phyloP scores from a whole-genome alignment of 2,888 invertebrate genomes.

The Brachypalpus laphriformis region DNA sequence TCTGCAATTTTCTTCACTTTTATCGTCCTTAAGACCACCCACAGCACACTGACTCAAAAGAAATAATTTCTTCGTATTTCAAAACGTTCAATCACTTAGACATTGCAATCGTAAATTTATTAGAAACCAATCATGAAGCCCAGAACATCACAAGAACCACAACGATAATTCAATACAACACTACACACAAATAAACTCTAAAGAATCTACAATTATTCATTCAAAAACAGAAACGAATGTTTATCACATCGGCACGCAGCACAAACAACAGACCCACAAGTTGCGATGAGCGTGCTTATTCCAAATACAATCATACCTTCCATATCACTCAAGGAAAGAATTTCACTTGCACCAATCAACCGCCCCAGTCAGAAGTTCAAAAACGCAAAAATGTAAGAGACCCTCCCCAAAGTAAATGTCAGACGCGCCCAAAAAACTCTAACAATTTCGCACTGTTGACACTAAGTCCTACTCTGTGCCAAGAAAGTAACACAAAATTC shows the following conservation, averaged over 20 bases:
- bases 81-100: no score
- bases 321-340: conserved; percentile 16
- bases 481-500: conserved; percentile 30
- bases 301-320: background rate
- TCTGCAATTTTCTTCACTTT: no score
- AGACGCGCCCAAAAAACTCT: conserved; percentile 45
- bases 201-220: background rate
- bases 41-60: no score
- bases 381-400: conserved; percentile 27
- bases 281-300: conserved; percentile 26
- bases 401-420: conserved; percentile 59
- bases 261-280: background rate
- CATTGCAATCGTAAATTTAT: no score
- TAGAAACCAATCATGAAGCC: no score
- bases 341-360: background rate
- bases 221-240: conserved; percentile 1
- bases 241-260: conserved; percentile 13
- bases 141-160: background rate
- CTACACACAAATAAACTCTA: background rate
- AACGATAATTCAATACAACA: background rate
- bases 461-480: conserved; percentile 28
- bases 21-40: no score
- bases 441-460: conserved; percentile 66
- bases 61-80: no score
- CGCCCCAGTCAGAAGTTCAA: conserved; percentile 48